Evolutionary conservation across 1,140 invertebrate genomes (phyloP).

Genomic region (Heliconius eleuchia): DNA sequence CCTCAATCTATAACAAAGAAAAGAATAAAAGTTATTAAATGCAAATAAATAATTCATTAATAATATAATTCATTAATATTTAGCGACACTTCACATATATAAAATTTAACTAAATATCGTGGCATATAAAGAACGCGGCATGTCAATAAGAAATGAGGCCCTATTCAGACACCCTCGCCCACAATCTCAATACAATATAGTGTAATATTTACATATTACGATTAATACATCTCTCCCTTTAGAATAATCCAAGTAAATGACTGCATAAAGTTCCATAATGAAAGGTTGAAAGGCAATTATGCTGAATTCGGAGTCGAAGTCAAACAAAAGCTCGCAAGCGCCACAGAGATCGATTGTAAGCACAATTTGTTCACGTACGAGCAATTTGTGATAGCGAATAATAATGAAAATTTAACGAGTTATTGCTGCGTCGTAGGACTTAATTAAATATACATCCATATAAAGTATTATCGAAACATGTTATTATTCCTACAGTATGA

Average conservation of each 20-base stretch:
- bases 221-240: constrained; percentile 79
- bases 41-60: background rate
- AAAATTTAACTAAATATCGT: constrained; percentile 96
- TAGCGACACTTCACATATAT: constrained; percentile 56
- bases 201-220: constrained; percentile 76
- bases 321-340: constrained; percentile 75
- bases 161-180: constrained; percentile 93
- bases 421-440: constrained; percentile 58
- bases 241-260: constrained; percentile 79
- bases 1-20: constrained; percentile 92
- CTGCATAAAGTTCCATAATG: constrained; percentile 81
- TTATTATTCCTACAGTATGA: constrained; percentile 2
- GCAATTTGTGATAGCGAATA: constrained; percentile 75
- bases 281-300: constrained; percentile 81
- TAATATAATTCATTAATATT: constrained; percentile 48
- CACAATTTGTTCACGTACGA: constrained; percentile 77
- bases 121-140: constrained; percentile 92
- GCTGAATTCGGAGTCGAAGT: constrained; percentile 79
- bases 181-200: constrained; percentile 75
- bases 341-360: constrained; percentile 74
- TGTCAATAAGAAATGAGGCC: constrained; percentile 87
- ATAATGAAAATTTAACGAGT: constrained; percentile 79
- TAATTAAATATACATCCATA: constrained; percentile 66
- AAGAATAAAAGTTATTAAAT: constrained; percentile 15
- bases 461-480: constrained; percentile 42